A percentile compares a stretch with the other conserved stretches of the same genome.
phyloP scores from a whole-genome alignment of 2,888 invertebrate species.

The Tenthredo mesomela region DNA sequence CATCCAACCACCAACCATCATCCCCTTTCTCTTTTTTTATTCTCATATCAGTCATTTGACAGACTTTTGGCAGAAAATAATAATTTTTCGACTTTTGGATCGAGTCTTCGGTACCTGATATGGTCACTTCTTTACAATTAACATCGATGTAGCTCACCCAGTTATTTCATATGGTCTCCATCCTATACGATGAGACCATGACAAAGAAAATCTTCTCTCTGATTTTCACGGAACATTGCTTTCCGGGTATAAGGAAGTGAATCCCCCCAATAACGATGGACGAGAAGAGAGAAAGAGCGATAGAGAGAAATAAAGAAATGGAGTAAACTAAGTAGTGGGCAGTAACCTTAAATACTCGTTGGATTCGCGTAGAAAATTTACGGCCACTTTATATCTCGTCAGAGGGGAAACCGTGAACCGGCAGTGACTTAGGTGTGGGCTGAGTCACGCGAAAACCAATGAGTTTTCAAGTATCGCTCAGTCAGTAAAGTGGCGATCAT shows the following conservation, averaged over 20 bases:
- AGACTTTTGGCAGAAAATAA: neutral
- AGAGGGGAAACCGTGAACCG: slow-evolving; percentile 57
- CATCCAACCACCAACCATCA: neutral
- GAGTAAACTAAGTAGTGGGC: slow-evolving; percentile 62
- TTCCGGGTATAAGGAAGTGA: neutral
- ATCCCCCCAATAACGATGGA: slow-evolving; percentile 20
- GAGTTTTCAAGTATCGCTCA: slow-evolving; percentile 21
- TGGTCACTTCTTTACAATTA: neutral
- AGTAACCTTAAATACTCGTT: slow-evolving; percentile 67
- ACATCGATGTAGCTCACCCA: neutral
- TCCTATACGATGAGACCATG: neutral
- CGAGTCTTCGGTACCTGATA: neutral
- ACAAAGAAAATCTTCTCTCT: slow-evolving; percentile 15
- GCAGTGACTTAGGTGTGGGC: neutral
- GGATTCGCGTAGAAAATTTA: slow-evolving; percentile 64
- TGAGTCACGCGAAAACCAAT: slow-evolving; percentile 43
- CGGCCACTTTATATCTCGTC: slow-evolving; percentile 74
- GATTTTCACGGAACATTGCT: slow-evolving; percentile 42
- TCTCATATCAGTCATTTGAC: neutral
- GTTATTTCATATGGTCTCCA: neutral
- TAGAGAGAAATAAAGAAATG: too few relatives aligned
- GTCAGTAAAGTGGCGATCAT: slow-evolving; percentile 1
- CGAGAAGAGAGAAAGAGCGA: neutral
- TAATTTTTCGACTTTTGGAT: neutral
- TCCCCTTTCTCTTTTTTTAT: neutral